A percentile compares a stretch with the other conserved stretches of the same genome.
phyloP scores from a whole-genome alignment of 2,888 invertebrate species.

The Scaptomyza cyrtandrae region DNA sequence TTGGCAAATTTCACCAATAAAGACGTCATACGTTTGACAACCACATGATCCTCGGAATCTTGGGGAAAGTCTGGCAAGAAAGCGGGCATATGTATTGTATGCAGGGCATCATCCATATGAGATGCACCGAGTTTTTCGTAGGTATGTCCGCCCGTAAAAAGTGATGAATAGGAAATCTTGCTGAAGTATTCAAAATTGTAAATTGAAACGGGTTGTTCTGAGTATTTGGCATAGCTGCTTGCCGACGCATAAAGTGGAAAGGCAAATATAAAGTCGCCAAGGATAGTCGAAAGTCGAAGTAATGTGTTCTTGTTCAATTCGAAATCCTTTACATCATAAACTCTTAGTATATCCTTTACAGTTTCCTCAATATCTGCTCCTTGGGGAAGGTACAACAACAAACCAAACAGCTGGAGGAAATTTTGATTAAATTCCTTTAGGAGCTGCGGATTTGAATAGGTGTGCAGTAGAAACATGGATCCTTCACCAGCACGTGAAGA shows the following conservation, averaged over 20 bases:
- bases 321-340: slow-evolving; percentile 49
- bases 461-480: slow-evolving; percentile 78
- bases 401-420: slow-evolving; percentile 60
- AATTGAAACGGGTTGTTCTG: slow-evolving; percentile 80
- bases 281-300: slow-evolving; percentile 73
- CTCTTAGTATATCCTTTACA: slow-evolving; percentile 35
- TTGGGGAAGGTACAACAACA: slow-evolving; percentile 52
- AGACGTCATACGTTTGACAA: slow-evolving; percentile 82
- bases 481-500: slow-evolving; percentile 85
- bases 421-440: slow-evolving; percentile 68
- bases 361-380: background rate
- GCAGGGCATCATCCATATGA: slow-evolving; percentile 86
- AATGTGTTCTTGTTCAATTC: slow-evolving; percentile 61
- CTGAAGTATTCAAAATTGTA: slow-evolving; percentile 85
- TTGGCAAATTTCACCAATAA: slow-evolving; percentile 85
- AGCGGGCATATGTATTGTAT: slow-evolving; percentile 84
- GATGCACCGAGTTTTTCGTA: slow-evolving; percentile 73
- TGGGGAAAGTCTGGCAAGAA: slow-evolving; percentile 78
- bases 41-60: slow-evolving; percentile 77
- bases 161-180: slow-evolving; percentile 74
- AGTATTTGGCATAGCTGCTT: slow-evolving; percentile 43
- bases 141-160: slow-evolving; percentile 50
- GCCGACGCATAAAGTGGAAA: slow-evolving; percentile 83
- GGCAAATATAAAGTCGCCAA: slow-evolving; percentile 84
- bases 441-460: slow-evolving; percentile 44